These are phyloP conservation scores for Sardina pilchardus DNA, from an alignment of 2,113 vertebrate genomes.

Conservation along the genomic window DNA sequence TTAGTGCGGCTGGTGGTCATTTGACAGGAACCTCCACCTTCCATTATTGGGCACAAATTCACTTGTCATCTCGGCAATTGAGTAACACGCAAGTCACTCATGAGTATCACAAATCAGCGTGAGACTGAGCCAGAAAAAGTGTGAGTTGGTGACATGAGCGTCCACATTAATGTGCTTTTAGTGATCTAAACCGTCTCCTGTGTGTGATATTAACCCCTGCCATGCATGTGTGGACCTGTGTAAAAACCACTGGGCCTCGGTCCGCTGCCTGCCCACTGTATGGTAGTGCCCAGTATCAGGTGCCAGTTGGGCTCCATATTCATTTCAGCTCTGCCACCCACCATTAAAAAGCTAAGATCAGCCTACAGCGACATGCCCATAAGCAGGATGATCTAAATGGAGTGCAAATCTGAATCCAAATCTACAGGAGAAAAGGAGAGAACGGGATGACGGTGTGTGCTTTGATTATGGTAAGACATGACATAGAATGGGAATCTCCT, in stretches of 20 bases:
- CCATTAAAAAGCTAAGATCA: neutral
- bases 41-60: neutral
- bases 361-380: neutral
- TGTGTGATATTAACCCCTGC: neutral
- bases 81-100: neutral
- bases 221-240: neutral
- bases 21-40: neutral
- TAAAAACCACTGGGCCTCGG: neutral
- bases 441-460: neutral
- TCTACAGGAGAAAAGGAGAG: neutral
- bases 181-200: neutral
- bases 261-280: neutral
- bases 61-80: neutral
- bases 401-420: neutral
- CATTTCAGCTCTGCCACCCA: neutral
- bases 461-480: neutral
- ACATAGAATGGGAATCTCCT: neutral
- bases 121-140: neutral
- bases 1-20: neutral
- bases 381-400: neutral
- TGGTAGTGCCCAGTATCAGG: neutral
- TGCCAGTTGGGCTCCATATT: neutral
- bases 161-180: constrained; percentile 9
- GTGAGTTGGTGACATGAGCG: neutral
- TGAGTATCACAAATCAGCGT: neutral